Conservation (phyloP, 1,140 invertebrate species). For the Sinella curviseta region DNA sequence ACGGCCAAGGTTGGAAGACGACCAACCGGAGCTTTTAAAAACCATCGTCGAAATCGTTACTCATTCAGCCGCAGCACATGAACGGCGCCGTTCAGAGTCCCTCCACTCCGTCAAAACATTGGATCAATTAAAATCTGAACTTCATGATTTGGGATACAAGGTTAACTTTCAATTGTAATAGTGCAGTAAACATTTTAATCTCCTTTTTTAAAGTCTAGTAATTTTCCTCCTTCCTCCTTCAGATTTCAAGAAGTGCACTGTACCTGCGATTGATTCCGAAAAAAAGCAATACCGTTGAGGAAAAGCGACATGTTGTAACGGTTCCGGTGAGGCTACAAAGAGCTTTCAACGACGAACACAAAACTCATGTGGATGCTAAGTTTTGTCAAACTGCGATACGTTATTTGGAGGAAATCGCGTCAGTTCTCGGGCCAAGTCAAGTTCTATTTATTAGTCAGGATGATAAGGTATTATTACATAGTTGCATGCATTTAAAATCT, state of each 20-base stretch:
- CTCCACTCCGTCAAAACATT: constrained; percentile 42
- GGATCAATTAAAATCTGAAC: constrained; percentile 40
- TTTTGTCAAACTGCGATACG: constrained; percentile 47
- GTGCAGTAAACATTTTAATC: background rate
- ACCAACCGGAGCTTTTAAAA: constrained; percentile 48
- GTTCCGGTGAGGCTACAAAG: constrained; percentile 49
- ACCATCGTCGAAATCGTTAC: constrained; percentile 47
- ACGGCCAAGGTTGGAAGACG: constrained; percentile 45
- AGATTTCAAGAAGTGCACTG: constrained; percentile 34
- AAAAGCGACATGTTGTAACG: constrained; percentile 49
- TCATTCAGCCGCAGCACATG: constrained; percentile 37
- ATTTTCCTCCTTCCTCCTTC: constrained; percentile 20
- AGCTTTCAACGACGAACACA: constrained; percentile 45
- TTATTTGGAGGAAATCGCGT: constrained; percentile 44
- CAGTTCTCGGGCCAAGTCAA: constrained; percentile 45
- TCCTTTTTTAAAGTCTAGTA: no score
- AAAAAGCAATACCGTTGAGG: constrained; percentile 39
- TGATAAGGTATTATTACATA: constrained; percentile 52
- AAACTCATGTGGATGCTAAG: constrained; percentile 45
- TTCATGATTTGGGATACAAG: constrained; percentile 1
- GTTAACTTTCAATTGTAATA: background rate
- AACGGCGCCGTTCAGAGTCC: constrained; percentile 36
- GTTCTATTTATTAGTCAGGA: constrained; percentile 52
- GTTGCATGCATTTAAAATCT: no score
- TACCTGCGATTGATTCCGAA: constrained; percentile 49